Percentiles rank a stretch among this genome's conserved stretches.
phyloP scores from a whole-genome alignment of 1,140 invertebrate species.

The Drosophila paulistorum region DNA sequence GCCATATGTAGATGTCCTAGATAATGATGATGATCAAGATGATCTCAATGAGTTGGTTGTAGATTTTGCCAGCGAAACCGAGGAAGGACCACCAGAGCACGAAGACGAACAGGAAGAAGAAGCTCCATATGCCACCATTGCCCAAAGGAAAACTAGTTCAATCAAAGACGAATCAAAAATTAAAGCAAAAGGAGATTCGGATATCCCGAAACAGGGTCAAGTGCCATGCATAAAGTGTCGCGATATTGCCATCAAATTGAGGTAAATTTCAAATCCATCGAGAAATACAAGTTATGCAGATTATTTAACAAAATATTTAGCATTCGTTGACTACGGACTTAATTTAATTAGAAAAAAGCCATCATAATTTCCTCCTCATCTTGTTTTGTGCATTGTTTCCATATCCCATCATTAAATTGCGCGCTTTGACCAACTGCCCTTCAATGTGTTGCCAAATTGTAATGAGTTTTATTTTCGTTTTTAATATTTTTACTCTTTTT shows the following conservation, averaged over 20 bases:
- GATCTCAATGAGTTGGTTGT: constrained; percentile 46
- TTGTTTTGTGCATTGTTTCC: no score
- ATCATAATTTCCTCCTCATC: no score
- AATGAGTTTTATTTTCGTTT: constrained; percentile 5
- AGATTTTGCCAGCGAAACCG: constrained; percentile 69
- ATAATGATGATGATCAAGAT: neutral
- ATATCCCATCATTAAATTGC: neutral
- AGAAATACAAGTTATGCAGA: no score
- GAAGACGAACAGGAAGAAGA: constrained; percentile 18
- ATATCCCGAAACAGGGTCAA: constrained; percentile 11
- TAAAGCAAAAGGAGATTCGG: neutral
- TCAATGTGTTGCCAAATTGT: constrained; percentile 17
- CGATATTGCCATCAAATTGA: constrained; percentile 74
- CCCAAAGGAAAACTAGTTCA: constrained; percentile 14
- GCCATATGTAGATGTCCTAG: constrained; percentile 5
- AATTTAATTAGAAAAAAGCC: no score
- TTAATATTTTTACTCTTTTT: constrained; percentile 18
- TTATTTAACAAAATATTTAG: no score
- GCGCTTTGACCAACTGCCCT: constrained; percentile 12
- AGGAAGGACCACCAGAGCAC: constrained; percentile 25
- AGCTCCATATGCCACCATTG: constrained; percentile 58
- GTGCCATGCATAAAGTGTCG: constrained; percentile 80
- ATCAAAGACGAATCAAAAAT: neutral
- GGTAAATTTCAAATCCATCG: constrained; percentile 45
- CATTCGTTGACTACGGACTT: no score